phyloP scores from a whole-genome alignment of 2,888 invertebrate genomes.

The Drosophila mercatorum region DNA sequence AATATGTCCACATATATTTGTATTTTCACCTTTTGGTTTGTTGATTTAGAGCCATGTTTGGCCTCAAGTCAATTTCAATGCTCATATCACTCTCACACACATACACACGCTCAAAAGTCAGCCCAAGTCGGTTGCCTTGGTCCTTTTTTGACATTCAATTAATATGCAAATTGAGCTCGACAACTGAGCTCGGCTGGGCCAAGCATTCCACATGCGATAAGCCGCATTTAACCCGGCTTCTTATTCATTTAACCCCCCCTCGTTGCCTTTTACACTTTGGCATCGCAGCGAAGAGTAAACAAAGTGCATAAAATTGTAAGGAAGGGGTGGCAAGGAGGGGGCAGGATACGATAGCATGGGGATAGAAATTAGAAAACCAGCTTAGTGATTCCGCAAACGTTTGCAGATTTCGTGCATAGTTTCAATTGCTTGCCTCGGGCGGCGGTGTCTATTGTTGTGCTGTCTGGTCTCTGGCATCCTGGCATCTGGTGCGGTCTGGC shows the following conservation, averaged over 20 bases:
- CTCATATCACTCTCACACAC: constrained; percentile 21
- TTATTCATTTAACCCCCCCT: constrained; percentile 36
- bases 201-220: constrained; percentile 53
- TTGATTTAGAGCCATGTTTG: constrained; percentile 19
- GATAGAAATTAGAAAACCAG: constrained; percentile 71
- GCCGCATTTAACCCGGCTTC: constrained; percentile 45
- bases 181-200: constrained; percentile 33
- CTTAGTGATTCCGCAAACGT: constrained; percentile 72
- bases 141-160: constrained; percentile 77
- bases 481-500: constrained; percentile 6
- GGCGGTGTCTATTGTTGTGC: constrained; percentile 27
- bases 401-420: constrained; percentile 72
- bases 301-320: constrained; percentile 22
- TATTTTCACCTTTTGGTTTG: constrained; percentile 15
- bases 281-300: constrained; percentile 50
- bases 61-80: constrained; percentile 39
- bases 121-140: constrained; percentile 31
- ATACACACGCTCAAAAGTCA: constrained; percentile 25
- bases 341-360: constrained; percentile 4
- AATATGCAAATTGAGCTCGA: constrained; percentile 72
- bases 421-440: constrained; percentile 64
- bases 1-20: not conserved
- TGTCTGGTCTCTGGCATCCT: constrained; percentile 21
- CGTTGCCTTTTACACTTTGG: constrained; percentile 28
- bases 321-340: not conserved